Conservation (phyloP, 1,140 invertebrate species). For the Eupristina koningsbergeri region DNA sequence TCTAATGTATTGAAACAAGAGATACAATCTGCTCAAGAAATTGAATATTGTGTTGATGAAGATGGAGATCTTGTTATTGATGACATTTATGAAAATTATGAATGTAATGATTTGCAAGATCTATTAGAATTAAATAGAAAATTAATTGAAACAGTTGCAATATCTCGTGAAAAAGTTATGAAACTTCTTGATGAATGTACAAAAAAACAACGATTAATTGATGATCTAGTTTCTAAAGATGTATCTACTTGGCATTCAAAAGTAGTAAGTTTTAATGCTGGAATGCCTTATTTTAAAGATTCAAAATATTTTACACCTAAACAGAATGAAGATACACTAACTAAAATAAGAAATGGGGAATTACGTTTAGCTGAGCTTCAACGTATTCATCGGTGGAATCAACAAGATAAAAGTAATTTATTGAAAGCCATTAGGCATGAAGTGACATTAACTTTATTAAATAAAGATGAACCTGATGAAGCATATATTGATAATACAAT, state of each 20-base stretch:
- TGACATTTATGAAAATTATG: slow-evolving; percentile 34
- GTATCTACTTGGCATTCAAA: slow-evolving; percentile 27
- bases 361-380: slow-evolving; percentile 62
- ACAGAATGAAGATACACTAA: slow-evolving; percentile 65
- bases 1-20: not conserved
- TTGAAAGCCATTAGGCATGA: slow-evolving; percentile 61
- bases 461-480: slow-evolving; percentile 37
- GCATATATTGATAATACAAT: slow-evolving; percentile 5
- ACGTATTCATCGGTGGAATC: slow-evolving; percentile 61
- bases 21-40: not conserved
- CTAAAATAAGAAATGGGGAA: slow-evolving; percentile 65
- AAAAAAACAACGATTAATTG: slow-evolving; percentile 52
- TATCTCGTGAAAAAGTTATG: slow-evolving; percentile 54
- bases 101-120: slow-evolving; percentile 41
- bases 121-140: slow-evolving; percentile 58
- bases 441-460: slow-evolving; percentile 45
- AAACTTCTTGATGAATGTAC: slow-evolving; percentile 58
- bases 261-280: slow-evolving; percentile 54
- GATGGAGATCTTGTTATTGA: slow-evolving; percentile 10
- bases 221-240: slow-evolving; percentile 31
- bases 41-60: not conserved
- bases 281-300: slow-evolving; percentile 73
- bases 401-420: slow-evolving; percentile 61
- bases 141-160: slow-evolving; percentile 53
- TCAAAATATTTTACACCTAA: slow-evolving; percentile 62